Evolutionary conservation across 2,888 invertebrate genomes (phyloP).

Genomic region (Chaetogeoica ovagalla): DNA sequence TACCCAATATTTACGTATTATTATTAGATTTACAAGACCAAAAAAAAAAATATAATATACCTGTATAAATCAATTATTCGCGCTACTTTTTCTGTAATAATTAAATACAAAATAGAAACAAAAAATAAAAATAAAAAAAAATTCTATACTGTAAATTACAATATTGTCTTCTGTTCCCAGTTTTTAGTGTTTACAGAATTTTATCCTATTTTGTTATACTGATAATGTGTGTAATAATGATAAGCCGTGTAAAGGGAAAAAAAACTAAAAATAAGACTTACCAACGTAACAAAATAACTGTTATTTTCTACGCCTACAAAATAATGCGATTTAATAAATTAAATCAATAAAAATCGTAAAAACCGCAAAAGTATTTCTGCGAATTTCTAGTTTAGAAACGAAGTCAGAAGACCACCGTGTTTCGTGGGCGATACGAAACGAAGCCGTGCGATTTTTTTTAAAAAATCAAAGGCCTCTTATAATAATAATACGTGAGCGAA

Average conservation of each 20-base stretch:
- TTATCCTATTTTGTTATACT: conserved; percentile 39
- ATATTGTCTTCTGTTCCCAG: background rate
- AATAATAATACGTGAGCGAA: no score
- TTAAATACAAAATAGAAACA: background rate
- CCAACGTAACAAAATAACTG: background rate
- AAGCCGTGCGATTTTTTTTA: no score
- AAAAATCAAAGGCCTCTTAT: no score
- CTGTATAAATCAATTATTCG: background rate
- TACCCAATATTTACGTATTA: background rate
- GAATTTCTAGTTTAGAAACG: no score
- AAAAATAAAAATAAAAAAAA: background rate
- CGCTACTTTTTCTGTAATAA: no score
- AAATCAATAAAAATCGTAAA: background rate
- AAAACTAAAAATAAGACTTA: background rate
- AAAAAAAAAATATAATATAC: background rate
- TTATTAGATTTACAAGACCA: background rate
- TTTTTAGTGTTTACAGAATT: conserved; percentile 28
- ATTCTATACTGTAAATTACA: no score
- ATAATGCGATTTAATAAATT: no score
- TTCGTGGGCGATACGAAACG: no score
- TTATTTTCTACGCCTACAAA: background rate
- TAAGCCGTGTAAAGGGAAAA: background rate
- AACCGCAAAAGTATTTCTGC: background rate
- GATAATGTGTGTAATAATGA: conserved; percentile 20
- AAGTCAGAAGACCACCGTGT: no score